Evolutionary conservation across 2,797 vertebrate genomes (phyloP), one percentile per base, ranked within the genome.

Genomic region (Peromyscus eremicus): DNA sequence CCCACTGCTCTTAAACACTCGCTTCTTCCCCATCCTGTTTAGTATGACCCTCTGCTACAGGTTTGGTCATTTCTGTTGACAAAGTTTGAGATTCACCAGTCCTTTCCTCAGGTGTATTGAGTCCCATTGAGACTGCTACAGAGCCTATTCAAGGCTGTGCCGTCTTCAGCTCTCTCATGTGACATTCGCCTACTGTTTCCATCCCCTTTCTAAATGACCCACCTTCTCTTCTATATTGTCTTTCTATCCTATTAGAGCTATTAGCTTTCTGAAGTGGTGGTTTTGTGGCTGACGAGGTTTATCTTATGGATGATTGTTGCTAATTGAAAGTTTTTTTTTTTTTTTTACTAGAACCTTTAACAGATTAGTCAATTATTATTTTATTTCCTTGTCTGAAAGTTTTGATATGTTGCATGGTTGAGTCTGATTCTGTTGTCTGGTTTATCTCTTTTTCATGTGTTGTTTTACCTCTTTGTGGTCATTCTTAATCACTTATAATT

Each of bases 381-480:
- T 89, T 89, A 68, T 92, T 88, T 89, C 34, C 29, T 62, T 64
- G 1, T 66, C 62, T 46, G 71, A 43, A 89, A 91, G 34, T 91
- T 64, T 23, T 19, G 43, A 66, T 43, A 81, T 92, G 60, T 73
- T n/a, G 88, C 86, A 29, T 32, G 37, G 73, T 27, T 81, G 71
- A 92, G 43, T 92, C 79, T 94, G 37, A 8, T 94, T 96, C 46
- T 85, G 2, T 75, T 70, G 76, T 88, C 87, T 91, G 60, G 37
- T 81, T 88, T 97, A 52, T 88, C 77, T 91, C 64, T 96, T 92
- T 71, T 25, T 23, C 87, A 2, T 49, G 25, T 66, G 19, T 71
- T 76, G 25, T 83, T 93, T 87, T 1, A 70, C 3, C 71, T 73
- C 19, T 6, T 37, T 91, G 32, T 79, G 29, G 49, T 79, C 49